Percentiles rank a stretch among this genome's conserved stretches.
Conservation (phyloP, 2,888 invertebrate species). For the Hirtodrosophila histrioides region DNA sequence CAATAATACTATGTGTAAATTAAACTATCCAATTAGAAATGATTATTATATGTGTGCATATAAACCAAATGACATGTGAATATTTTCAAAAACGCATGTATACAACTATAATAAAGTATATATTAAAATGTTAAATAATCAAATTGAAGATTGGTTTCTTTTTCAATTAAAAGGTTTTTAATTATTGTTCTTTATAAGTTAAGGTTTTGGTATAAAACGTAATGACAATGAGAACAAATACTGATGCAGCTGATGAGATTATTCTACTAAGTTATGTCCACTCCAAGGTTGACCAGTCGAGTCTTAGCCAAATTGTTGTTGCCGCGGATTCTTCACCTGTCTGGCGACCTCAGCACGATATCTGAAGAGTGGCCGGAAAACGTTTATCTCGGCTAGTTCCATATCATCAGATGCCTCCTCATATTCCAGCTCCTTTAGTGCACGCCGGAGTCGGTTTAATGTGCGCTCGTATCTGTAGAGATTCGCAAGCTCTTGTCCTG, state of each 20-base stretch:
- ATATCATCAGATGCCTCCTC: constrained; percentile 74
- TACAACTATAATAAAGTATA: constrained; percentile 48
- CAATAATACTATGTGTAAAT: constrained; percentile 48
- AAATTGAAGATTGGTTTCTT: constrained; percentile 20
- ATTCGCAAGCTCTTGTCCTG: constrained; percentile 19
- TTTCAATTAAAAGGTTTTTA: constrained; percentile 7
- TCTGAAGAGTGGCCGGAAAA: constrained; percentile 82
- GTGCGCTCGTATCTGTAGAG: constrained; percentile 48
- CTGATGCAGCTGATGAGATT: constrained; percentile 16
- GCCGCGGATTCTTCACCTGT: constrained; percentile 52
- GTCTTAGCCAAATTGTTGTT: constrained; percentile 55
- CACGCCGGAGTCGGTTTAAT: constrained; percentile 55
- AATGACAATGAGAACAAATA: constrained; percentile 16
- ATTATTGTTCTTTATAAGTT: constrained; percentile 25
- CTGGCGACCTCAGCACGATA: constrained; percentile 79
- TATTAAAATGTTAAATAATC: constrained; percentile 68
- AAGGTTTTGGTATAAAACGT: constrained; percentile 57
- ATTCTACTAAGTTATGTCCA: constrained; percentile 8
- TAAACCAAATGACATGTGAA: constrained; percentile 52
- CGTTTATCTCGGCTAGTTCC: constrained; percentile 82
- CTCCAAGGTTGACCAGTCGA: background rate
- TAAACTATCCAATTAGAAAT: constrained; percentile 31
- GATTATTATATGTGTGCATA: constrained; percentile 53
- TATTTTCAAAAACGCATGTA: constrained; percentile 45
- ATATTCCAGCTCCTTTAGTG: constrained; percentile 55